Evolutionary conservation across 2,888 invertebrate species (phyloP), one percentile per base, ranked within the genome.

Genomic region (Eurytoma adleriae): DNA sequence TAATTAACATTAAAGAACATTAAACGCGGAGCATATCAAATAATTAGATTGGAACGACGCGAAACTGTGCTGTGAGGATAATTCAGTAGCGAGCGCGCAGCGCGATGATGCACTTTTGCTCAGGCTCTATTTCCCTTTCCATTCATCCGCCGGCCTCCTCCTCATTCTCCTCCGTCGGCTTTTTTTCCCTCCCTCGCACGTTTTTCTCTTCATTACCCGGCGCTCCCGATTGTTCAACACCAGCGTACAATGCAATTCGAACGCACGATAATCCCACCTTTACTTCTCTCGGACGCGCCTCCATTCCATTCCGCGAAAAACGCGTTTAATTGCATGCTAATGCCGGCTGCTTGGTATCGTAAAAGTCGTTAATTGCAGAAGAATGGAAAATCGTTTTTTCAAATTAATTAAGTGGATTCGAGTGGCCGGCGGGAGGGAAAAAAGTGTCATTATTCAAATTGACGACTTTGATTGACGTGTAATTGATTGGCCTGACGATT

Each of bases 21-120:
- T 30, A n/a, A 40, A 70, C 57, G 57, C 48, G 14, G 2, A 24
- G 18, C 30, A 18, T 56, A 48, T 59, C 67, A 67, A 67, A 59
- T 75, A 75, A 75, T 75, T 75, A 67, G 75, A 75, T 75, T 67
- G 75, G 75, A 75, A 75, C 75, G 75, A 67, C 57, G 56, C 13
- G 72, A 62, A 71, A 71, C 61, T 61, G 50, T 61, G 71, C 24
- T 59, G 50, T 20, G 2, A 7, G 13, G 12, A 48, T 3, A 50
- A 54, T 54, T 54, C 54, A 54, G 54, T 56, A 20, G 48, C 57
- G 40, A 24, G 16, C 10, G 18, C 12, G 12, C 20, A 12, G 20
- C 7, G 57, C 48, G 70, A 62, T 64, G 72, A 54, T 52, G 62
- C 61, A 54, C 24, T 40, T 74, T 66, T 66, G 50, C 14, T 16